These are phyloP conservation scores for Brachirus orientalis DNA, from an alignment of 2,113 vertebrate genomes.

Conservation along the genomic window DNA sequence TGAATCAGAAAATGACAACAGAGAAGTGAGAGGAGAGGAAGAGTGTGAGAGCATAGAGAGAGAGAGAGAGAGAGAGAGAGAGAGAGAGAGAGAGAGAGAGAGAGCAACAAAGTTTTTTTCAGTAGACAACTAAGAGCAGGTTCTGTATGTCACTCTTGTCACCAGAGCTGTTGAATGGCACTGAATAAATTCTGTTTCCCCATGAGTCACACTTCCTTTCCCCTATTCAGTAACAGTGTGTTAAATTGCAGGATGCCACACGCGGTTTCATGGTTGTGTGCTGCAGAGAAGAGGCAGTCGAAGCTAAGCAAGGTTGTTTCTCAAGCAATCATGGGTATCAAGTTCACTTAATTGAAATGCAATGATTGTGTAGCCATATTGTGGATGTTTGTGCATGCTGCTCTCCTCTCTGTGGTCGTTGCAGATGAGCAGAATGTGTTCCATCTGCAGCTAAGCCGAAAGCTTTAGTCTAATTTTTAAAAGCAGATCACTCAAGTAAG, in stretches of 20 bases:
- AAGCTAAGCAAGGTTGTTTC: slow-evolving; percentile 58
- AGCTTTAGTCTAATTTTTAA: slow-evolving; percentile 35
- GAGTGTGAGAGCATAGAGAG: slow-evolving; percentile 27
- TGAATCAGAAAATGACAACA: slow-evolving; percentile 60
- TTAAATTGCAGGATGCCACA: slow-evolving; percentile 75
- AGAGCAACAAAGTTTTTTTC: slow-evolving; percentile 40
- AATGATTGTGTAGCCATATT: slow-evolving; percentile 47
- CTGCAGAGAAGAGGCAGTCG: slow-evolving; percentile 59
- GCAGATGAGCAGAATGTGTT: slow-evolving; percentile 31
- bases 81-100: slow-evolving; percentile 37
- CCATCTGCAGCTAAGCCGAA: slow-evolving; percentile 45
- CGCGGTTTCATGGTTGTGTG: slow-evolving; percentile 68
- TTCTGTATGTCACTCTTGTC: slow-evolving; percentile 61
- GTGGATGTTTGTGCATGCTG: slow-evolving; percentile 41
- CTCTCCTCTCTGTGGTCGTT: slow-evolving; percentile 1
- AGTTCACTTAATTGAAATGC: slow-evolving; percentile 53
- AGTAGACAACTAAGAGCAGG: slow-evolving; percentile 50
- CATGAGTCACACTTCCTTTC: slow-evolving; percentile 62
- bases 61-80: slow-evolving; percentile 38
- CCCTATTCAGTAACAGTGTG: slow-evolving; percentile 66
- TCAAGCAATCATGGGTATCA: slow-evolving; percentile 55
- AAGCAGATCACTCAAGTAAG: slow-evolving; percentile 20
- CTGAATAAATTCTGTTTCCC: slow-evolving; percentile 70
- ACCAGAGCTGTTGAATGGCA: slow-evolving; percentile 54
- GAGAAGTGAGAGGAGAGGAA: slow-evolving; percentile 47